phyloP scores from a whole-genome alignment of 1,140 invertebrate genomes.

The Pseudomyrmex dendroicus region DNA sequence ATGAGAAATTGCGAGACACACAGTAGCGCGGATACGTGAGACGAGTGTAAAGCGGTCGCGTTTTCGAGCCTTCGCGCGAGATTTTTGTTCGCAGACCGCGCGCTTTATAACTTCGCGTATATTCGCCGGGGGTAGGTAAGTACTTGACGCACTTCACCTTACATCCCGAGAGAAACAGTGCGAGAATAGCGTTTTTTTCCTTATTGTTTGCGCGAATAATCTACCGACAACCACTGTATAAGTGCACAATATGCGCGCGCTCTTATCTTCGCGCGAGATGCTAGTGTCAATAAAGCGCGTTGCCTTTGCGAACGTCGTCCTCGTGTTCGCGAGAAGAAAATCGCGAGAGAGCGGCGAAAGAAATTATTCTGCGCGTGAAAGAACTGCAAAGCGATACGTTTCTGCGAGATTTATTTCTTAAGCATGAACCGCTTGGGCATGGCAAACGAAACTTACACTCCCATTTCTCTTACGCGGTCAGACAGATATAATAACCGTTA shows the following conservation, averaged over 20 bases:
- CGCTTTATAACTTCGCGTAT: conserved; percentile 27
- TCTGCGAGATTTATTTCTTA: conserved; percentile 31
- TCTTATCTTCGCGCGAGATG: not conserved
- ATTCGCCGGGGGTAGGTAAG: not conserved
- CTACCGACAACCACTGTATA: not conserved
- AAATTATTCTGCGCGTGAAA: conserved; percentile 13
- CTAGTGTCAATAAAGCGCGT: conserved; percentile 10
- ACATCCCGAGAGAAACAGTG: not conserved
- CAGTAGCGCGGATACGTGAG: conserved; percentile 48
- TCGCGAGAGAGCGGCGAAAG: not conserved
- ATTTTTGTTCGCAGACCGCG: conserved; percentile 29
- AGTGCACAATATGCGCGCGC: not conserved
- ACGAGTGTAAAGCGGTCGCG: conserved; percentile 31
- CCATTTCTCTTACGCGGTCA: conserved; percentile 2
- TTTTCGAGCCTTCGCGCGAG: conserved; percentile 37
- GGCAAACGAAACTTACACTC: conserved; percentile 5
- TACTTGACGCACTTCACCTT: conserved; percentile 25
- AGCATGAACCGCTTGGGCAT: not conserved
- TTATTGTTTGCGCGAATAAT: conserved; percentile 22
- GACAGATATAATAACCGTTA: conserved; percentile 53
- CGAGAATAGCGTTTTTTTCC: conserved; percentile 13
- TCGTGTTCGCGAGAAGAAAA: not conserved
- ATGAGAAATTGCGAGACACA: conserved; percentile 40
- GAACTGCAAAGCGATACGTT: conserved; percentile 32
- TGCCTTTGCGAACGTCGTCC: not conserved